Base-by-base conservation (phyloP, 2,113 vertebrate species). In the Aspidoscelis tigris region DNA sequence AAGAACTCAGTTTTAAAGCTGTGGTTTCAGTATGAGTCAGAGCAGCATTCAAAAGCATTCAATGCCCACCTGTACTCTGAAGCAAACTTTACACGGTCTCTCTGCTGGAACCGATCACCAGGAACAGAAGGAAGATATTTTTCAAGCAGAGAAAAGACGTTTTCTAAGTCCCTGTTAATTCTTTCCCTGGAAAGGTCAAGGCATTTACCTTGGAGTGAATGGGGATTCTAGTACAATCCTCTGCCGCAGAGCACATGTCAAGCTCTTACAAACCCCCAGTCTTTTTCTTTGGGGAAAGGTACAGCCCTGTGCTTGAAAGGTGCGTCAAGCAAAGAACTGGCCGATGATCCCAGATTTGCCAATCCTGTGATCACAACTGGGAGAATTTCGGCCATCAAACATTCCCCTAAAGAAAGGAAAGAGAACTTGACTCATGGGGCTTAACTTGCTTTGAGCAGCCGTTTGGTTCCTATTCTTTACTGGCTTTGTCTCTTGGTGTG, bases 341-440 rank as follows among this genome's bases (percentile, higher is more conserved):
- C 82, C 81, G 88, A 79, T 85, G 87, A 75, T 81, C 78, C 10
- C 66, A 76, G 24, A 7, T 24, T 70, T 24, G 89, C 89, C 91
- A 92, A 85, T n/a, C 74, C 79, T 88, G 91, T 87, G 86, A 91
- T 86, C 87, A 90, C 89, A 88, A 82, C 76, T 0, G 74, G 2
- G 71, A 0, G 18, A 10, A 5, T 84, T n/a, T 80, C 79, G 2
- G 33, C 69, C 50, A 89, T 75, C 91, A 69, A 61, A 81, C 73
- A 41, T 77, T 88, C 86, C 92, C 82, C 86, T 33, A 33, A 86
- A 86, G 86, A 79, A 83, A 87, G 88, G 84, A 76, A 83, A 86
- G 80, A 24, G 53, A 69, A 70, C 41, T 14, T 2, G 80, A 82
- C 69, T 89, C 84, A 88, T 77, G 80, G 81, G 71, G 84, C 68